phyloP scores from a whole-genome alignment of 2,888 invertebrate species.

The Hydropsyche betteni region DNA sequence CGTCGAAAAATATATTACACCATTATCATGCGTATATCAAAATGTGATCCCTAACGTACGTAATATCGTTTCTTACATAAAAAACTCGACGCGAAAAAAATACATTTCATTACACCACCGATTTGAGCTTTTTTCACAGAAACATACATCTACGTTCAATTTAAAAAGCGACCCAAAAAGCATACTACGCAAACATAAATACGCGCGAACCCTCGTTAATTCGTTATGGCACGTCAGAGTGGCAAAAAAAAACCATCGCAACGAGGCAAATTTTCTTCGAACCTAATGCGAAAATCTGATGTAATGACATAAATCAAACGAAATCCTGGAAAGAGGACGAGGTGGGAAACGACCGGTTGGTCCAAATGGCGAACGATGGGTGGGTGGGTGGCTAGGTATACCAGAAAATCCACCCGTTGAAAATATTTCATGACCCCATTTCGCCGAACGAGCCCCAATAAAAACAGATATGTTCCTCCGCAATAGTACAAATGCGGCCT shows the following conservation, averaged over 20 bases:
- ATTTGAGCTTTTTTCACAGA: no score
- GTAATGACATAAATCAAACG: conserved; percentile 29
- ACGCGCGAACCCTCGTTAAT: no score
- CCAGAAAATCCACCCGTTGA: conserved; percentile 23
- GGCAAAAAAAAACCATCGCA: neutral
- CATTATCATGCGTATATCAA: no score
- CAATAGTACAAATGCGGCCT: conserved; percentile 34
- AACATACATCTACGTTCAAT: no score
- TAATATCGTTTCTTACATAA: no score
- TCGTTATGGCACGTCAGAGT: neutral
- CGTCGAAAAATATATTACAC: no score
- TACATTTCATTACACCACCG: no score
- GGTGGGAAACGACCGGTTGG: neutral
- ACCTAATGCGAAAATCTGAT: conserved; percentile 26
- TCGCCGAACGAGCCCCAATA: conserved; percentile 34
- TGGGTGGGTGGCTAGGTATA: conserved; percentile 13
- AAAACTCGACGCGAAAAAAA: no score
- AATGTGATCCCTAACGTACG: no score
- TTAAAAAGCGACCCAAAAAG: no score
- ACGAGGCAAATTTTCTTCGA: conserved; percentile 15
- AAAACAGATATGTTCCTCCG: conserved; percentile 37
- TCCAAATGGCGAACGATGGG: neutral
- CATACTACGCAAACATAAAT: no score
- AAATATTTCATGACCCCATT: conserved; percentile 42
- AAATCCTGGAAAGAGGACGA: neutral